Percentiles rank a stretch among this genome's conserved stretches.
Evolutionary conservation across 2,888 invertebrate species (phyloP).

Genomic region (Cerastoderma edule): DNA sequence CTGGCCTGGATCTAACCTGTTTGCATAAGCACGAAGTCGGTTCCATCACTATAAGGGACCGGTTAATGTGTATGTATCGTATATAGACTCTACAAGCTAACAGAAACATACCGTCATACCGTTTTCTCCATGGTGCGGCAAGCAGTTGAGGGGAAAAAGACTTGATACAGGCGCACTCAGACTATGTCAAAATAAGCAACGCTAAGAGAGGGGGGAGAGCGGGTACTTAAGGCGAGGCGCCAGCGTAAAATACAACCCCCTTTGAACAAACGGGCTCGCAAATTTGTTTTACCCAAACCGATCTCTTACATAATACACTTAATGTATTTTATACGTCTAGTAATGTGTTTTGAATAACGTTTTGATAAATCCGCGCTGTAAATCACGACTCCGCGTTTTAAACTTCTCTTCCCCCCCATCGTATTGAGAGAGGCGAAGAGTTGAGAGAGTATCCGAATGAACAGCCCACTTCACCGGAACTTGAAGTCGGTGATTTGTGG

Average conservation of each 20-base stretch:
- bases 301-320: slow-evolving; percentile 54
- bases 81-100: too few relatives aligned
- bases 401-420: too few relatives aligned
- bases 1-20: too few relatives aligned
- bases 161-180: slow-evolving; percentile 3
- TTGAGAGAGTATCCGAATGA: slow-evolving; percentile 37
- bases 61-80: too few relatives aligned
- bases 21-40: too few relatives aligned
- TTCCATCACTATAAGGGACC: too few relatives aligned
- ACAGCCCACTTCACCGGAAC: slow-evolving; percentile 26
- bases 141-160: too few relatives aligned
- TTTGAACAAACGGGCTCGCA: slow-evolving; percentile 46
- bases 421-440: slow-evolving; percentile 44
- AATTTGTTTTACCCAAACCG: slow-evolving; percentile 49
- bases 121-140: too few relatives aligned
- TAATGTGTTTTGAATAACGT: slow-evolving; percentile 65
- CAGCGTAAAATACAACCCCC: slow-evolving; percentile 51
- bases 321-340: slow-evolving; percentile 43
- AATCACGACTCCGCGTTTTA: slow-evolving; percentile 47
- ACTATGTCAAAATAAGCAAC: slow-evolving; percentile 22
- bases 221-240: slow-evolving; percentile 48
- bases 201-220: slow-evolving; percentile 14
- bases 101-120: too few relatives aligned
- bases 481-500: slow-evolving; percentile 41
- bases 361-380: slow-evolving; percentile 58